Base-by-base conservation (phyloP, 2,113 vertebrate genomes). In the Gambusia affinis region DNA sequence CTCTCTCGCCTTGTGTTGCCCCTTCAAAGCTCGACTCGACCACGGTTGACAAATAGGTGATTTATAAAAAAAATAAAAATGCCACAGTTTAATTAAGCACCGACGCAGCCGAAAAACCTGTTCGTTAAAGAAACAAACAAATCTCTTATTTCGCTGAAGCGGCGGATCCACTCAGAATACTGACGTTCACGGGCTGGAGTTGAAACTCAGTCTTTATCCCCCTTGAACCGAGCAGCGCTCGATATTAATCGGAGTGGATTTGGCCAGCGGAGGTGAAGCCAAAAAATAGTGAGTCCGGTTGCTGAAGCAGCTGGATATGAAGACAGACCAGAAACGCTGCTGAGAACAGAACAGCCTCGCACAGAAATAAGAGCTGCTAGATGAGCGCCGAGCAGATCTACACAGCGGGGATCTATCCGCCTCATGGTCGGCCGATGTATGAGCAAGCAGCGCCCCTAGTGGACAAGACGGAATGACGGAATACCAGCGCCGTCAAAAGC, bases 271-370 rank as follows among this genome's bases (percentile, higher is more conserved):
- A 10, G 27, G 42, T 39, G 79, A 44, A 80, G 72, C 79, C 69
- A 57, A 29, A 83, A 57, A 57, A 89, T 82, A 88, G 81, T 86
- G 79, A 73, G 75, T 84, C 81, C 81, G 51, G 17, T 78, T 83
- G 80, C 80, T 61, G 80, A 70, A 78, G 87, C 79, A 73, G 67
- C 67, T 42, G 17, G 75, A 62, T 65, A 10, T n/a, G 24, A 10
- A 24, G 51, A 57, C 51, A 35, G 79, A 69, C 29, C 51, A 57
- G 69, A 70, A 67, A 77, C 83, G 83, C 71, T 29, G 66, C 69
- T n/a, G 78, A 75, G 80, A 64, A 63, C 64, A 66, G 84, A 87
- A 87, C 91, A 88, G 89, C 87, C 90, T 90, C 87, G 85, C 91
- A 86, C 60, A 91, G 89, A 92, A 77, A 30, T 62, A 31, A 67